These are phyloP conservation scores for Zosterops borbonicus DNA, from an alignment of 2,113 vertebrate genomes.

Conservation along the genomic window DNA sequence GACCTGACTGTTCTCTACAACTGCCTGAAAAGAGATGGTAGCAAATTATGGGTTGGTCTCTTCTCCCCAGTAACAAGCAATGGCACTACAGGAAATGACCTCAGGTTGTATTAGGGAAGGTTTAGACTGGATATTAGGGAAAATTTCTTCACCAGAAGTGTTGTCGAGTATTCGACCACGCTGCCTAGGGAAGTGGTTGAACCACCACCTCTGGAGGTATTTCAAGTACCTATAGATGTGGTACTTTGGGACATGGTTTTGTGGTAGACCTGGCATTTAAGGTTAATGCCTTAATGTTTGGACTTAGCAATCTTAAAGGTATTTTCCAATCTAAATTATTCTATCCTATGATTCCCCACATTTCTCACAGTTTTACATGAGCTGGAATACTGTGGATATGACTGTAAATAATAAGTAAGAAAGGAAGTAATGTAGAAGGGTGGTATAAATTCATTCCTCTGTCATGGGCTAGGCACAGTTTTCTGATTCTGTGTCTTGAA, in stretches of 20 bases:
- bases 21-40: neutral
- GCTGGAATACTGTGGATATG: neutral
- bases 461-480: neutral
- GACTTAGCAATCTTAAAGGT: neutral
- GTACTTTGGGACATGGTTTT: neutral
- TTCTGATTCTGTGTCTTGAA: neutral
- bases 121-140: neutral
- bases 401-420: neutral
- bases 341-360: neutral
- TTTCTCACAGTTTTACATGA: neutral
- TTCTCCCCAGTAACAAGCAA: neutral
- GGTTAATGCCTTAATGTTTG: neutral
- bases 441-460: neutral
- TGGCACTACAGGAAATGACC: neutral
- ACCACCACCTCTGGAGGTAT: neutral
- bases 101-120: neutral
- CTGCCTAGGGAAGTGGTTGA: neutral
- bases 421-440: neutral
- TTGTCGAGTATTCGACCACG: neutral
- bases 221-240: neutral
- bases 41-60: accelerated
- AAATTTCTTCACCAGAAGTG: neutral
- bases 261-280: neutral
- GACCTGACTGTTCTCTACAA: neutral
- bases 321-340: neutral